phyloP scores from a whole-genome alignment of 2,113 vertebrate species.

The Myiopsitta monachus region DNA sequence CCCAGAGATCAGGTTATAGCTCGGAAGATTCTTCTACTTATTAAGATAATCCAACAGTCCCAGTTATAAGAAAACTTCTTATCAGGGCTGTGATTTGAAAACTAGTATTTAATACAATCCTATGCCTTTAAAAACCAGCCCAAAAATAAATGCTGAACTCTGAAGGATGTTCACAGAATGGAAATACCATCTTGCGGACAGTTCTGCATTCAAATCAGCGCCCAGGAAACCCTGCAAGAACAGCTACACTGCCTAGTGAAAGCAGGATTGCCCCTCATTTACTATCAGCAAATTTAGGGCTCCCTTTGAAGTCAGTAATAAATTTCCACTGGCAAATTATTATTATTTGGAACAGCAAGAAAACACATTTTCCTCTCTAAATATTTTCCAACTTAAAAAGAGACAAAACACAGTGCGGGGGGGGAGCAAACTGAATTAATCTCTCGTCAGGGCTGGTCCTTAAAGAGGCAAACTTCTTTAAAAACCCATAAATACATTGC shows the following conservation, averaged over 20 bases:
- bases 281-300: slow-evolving; percentile 26
- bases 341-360: slow-evolving; percentile 19
- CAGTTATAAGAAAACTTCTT: neutral
- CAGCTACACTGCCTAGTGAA: neutral
- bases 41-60: neutral
- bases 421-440: neutral
- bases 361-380: neutral
- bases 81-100: neutral
- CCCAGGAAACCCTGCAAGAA: neutral
- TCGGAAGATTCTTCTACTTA: neutral
- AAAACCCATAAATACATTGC: neutral
- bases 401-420: neutral
- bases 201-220: neutral
- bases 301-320: slow-evolving; percentile 9
- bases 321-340: slow-evolving; percentile 24
- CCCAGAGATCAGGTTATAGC: neutral
- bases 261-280: slow-evolving; percentile 3
- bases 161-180: neutral
- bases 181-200: neutral
- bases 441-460: neutral
- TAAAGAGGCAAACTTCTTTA: slow-evolving; percentile 39
- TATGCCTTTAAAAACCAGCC: rapidly evolving
- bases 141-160: neutral
- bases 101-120: neutral
- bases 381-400: slow-evolving; percentile 7